Conservation (phyloP, 2,113 vertebrate species). For the Dipodomys spectabilis region DNA sequence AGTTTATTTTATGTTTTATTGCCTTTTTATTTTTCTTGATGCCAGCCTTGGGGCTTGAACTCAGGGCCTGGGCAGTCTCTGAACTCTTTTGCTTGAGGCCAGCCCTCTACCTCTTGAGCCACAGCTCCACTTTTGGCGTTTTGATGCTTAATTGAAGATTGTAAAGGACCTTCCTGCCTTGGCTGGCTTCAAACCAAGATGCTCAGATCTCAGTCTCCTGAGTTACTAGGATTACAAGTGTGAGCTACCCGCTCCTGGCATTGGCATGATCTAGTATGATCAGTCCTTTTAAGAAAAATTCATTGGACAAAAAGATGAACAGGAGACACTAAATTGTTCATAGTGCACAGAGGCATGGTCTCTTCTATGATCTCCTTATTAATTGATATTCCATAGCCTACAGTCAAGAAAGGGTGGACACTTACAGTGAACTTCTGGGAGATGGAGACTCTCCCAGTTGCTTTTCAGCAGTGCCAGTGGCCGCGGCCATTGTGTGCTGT, state of each 20-base stretch:
- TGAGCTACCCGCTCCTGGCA: no score
- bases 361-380: neutral
- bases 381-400: neutral
- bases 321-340: neutral
- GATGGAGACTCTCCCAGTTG: neutral
- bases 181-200: no score
- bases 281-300: neutral
- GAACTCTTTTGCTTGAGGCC: no score
- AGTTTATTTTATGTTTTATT: neutral
- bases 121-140: no score
- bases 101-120: no score
- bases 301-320: neutral
- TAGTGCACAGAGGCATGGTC: neutral
- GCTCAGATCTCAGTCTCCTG: no score
- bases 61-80: no score
- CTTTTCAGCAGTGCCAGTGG: neutral
- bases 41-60: no score
- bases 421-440: neutral
- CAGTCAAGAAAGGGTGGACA: neutral
- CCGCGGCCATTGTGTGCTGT: neutral
- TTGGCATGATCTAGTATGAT: neutral
- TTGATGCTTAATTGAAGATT: no score
- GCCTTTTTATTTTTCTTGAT: neutral
- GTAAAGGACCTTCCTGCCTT: no score
- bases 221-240: no score